A percentile compares a stretch with the other conserved stretches of the same genome.
Conservation (phyloP, 2,888 invertebrate species). For the Hedya salicella region DNA sequence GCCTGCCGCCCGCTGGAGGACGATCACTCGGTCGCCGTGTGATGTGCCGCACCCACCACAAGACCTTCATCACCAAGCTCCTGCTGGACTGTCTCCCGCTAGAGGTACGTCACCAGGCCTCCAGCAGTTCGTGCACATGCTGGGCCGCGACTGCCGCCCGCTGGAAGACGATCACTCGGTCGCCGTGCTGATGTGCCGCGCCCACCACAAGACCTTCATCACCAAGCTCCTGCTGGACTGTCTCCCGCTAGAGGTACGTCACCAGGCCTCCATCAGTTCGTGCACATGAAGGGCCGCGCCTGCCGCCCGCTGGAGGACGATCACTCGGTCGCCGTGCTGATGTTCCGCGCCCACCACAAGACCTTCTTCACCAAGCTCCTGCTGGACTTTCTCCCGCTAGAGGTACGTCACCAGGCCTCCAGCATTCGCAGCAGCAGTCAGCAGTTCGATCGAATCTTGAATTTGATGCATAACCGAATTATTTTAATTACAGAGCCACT, state of each 20-base stretch:
- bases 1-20: conserved; percentile 48
- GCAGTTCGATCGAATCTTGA: no score
- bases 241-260: not conserved
- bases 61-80: not conserved
- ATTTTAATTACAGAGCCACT: conserved; percentile 88
- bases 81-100: not conserved
- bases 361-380: no score
- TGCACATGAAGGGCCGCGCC: no score
- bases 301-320: not conserved
- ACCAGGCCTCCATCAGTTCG: not conserved
- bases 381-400: no score
- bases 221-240: not conserved
- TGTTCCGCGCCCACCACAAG: no score
- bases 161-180: not conserved
- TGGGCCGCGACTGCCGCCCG: no score
- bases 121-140: not conserved
- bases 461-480: not conserved
- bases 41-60: not conserved
- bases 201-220: not conserved
- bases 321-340: no score
- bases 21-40: conserved; percentile 39
- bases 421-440: no score
- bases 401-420: no score
- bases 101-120: not conserved
- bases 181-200: not conserved